Percentiles rank a stretch among this genome's conserved stretches.
Evolutionary conservation across 2,113 vertebrate genomes (phyloP).

Genomic region (Arvicanthis niloticus): DNA sequence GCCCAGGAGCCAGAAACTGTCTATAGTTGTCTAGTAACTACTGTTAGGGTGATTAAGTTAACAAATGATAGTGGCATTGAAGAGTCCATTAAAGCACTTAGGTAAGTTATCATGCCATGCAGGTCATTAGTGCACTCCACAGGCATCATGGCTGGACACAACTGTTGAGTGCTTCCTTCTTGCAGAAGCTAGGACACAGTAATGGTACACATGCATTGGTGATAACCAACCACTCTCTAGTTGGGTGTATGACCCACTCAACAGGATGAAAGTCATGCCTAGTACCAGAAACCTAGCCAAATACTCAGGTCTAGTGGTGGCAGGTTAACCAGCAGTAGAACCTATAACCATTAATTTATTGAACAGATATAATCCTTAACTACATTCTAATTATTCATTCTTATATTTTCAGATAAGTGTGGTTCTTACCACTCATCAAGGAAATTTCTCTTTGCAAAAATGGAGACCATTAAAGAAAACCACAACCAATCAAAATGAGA

Average conservation of each 20-base stretch:
- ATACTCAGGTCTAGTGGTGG: background rate
- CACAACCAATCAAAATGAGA: background rate
- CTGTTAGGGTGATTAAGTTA: background rate
- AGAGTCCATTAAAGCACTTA: background rate
- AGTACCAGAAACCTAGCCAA: background rate
- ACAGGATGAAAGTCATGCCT: background rate
- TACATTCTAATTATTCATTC: background rate
- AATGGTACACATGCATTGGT: background rate
- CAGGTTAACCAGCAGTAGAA: background rate
- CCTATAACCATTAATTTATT: background rate
- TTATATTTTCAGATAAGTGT: background rate
- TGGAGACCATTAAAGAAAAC: background rate
- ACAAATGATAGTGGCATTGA: background rate
- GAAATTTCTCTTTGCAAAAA: background rate
- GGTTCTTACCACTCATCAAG: background rate
- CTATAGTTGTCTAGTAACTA: background rate
- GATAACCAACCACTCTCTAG: no score
- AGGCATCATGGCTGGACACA: no score
- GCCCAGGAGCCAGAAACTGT: rapidly evolving
- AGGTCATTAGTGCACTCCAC: background rate
- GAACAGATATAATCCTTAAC: background rate
- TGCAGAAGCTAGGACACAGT: background rate
- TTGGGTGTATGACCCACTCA: no score
- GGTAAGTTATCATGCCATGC: background rate
- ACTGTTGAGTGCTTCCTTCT: background rate